Evolutionary conservation across 2,113 vertebrate genomes (phyloP), one percentile per base, ranked within the genome.

Genomic region (Anolis sagrei): DNA sequence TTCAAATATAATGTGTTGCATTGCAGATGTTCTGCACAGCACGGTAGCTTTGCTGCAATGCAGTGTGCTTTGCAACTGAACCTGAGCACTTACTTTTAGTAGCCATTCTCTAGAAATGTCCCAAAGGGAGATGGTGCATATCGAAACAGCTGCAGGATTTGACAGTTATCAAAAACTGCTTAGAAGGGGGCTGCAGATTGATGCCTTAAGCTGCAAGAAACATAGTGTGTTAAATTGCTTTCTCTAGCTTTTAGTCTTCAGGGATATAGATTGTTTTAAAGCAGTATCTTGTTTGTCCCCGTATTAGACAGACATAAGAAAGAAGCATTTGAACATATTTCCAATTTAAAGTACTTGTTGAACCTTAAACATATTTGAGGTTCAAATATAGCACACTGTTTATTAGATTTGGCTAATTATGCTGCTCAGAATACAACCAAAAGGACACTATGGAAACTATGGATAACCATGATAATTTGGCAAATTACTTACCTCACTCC

Each of bases 1-100:
- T 29, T 29, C 82, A 86, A 89, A 73, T 86, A 68, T 89, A 82
- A 86, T 6, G 13, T 78, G 21, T 88, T 92, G 85, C 66, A 49
- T 87, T 88, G 88, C 74, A 34, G 68, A 2, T 51, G 14, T 74
- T 39, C 70, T 74, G 75, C 76, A 4, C 39, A 74, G 89, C 79
- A 79, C 83, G n/a, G 69, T 39, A 54, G 36, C 39, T 83, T 32
- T 76, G 21, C 75, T 86, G 39, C 54, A 84, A 70, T 36, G 64
- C 74, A 21, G 14, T 7, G 70, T 27, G 81, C 62, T 75, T 79
- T 83, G 86, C 84, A 68, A 76, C 76, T 61, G 84, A 51, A 6
- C 8, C 64, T 19, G 9, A 68, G 79, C 86, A 83, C 82, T 92
- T 90, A 54, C 69, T 86, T 64, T 2, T 74, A 39, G 61, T 86